A percentile compares a stretch with the other conserved stretches of the same genome.
phyloP scores from a whole-genome alignment of 1,140 invertebrate species.

The Asbolus verrucosus region DNA sequence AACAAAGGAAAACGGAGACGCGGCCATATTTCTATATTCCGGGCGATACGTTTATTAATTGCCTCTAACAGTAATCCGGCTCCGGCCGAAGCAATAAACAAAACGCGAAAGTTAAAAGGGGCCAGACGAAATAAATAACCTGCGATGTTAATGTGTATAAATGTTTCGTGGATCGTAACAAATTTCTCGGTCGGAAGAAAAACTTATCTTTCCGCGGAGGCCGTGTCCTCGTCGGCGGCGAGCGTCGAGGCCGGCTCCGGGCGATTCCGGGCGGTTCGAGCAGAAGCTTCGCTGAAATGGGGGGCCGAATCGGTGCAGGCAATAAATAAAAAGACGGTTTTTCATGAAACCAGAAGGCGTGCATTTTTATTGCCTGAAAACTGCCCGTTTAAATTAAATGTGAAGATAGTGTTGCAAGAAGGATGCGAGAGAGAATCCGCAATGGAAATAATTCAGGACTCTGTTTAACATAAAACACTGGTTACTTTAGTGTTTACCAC shows the following conservation, averaged over 20 bases:
- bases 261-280: not conserved
- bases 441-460: slow-evolving; percentile 56
- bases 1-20: too few species aligned
- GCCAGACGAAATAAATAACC: slow-evolving; percentile 62
- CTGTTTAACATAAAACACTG: slow-evolving; percentile 56
- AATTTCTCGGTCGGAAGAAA: slow-evolving; percentile 62
- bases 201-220: slow-evolving; percentile 55
- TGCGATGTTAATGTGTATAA: slow-evolving; percentile 62
- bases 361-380: slow-evolving; percentile 67
- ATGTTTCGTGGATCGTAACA: slow-evolving; percentile 62
- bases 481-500: slow-evolving; percentile 49
- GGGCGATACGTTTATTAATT: slow-evolving; percentile 4
- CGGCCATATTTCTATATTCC: too few species aligned
- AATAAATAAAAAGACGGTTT: slow-evolving; percentile 66
- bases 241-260: slow-evolving; percentile 16
- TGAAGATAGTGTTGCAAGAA: slow-evolving; percentile 63
- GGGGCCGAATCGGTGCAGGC: slow-evolving; percentile 45
- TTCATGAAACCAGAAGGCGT: slow-evolving; percentile 65
- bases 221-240: not conserved
- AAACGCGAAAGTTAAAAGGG: slow-evolving; percentile 58
- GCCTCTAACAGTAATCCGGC: slow-evolving; percentile 23
- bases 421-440: slow-evolving; percentile 54
- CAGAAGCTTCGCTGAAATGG: slow-evolving; percentile 44
- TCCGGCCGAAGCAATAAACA: slow-evolving; percentile 54
- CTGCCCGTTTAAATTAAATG: slow-evolving; percentile 66